Percentiles rank a stretch among this genome's conserved stretches.
Evolutionary conservation across 2,113 vertebrate genomes (phyloP).

Genomic region (Suncus etruscus): DNA sequence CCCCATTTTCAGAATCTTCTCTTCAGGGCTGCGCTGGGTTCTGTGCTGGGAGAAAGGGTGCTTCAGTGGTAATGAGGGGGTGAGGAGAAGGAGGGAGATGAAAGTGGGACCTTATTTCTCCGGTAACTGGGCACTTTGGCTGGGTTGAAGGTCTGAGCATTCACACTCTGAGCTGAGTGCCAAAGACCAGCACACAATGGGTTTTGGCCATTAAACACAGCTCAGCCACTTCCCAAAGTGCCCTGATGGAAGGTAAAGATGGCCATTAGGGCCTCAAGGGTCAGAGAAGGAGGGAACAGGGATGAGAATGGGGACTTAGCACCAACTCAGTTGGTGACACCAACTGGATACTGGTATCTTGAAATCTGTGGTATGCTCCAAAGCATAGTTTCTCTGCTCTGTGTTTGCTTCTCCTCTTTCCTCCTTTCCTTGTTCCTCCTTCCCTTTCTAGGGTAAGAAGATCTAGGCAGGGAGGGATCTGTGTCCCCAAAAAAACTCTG

Average conservation of each 20-base stretch:
- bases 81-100: slow-evolving; percentile 39
- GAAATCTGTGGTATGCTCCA: slow-evolving; percentile 44
- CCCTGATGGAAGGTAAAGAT: no score
- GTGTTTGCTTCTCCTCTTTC: no score
- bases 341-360: slow-evolving; percentile 53
- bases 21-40: slow-evolving; percentile 25
- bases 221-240: no score
- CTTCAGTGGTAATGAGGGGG: slow-evolving; percentile 58
- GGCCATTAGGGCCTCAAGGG: no score
- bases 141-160: neutral
- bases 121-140: slow-evolving; percentile 74
- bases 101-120: slow-evolving; percentile 53
- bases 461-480: neutral
- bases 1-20: slow-evolving; percentile 74
- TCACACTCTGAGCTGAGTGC: no score
- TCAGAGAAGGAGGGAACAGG: no score
- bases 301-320: no score
- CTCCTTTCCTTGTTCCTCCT: neutral
- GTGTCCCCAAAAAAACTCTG: neutral
- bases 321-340: no score
- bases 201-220: no score
- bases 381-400: neutral
- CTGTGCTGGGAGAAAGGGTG: slow-evolving; percentile 34
- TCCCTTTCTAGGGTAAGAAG: slow-evolving; percentile 10
- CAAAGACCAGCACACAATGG: no score